Percentiles rank a stretch among this genome's conserved stretches.
Conservation (phyloP, 2,888 invertebrate genomes). For the Melinaea marsaeus region DNA sequence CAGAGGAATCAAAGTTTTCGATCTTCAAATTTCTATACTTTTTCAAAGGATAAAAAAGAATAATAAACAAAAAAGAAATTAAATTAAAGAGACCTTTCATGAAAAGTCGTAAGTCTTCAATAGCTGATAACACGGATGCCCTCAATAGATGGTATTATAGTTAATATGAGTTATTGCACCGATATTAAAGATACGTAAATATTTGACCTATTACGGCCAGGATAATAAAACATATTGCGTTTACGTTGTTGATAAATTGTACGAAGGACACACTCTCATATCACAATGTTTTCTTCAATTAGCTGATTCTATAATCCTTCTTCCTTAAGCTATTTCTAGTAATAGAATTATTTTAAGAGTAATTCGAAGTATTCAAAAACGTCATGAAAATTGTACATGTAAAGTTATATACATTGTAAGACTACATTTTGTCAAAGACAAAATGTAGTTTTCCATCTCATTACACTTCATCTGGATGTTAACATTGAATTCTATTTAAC, state of each 20-base stretch:
- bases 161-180: slow-evolving; percentile 59
- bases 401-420: too few species aligned
- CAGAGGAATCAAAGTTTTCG: too few species aligned
- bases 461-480: too few species aligned
- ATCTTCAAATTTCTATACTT: too few species aligned
- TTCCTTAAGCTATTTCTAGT: too few species aligned
- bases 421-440: too few species aligned
- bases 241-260: slow-evolving; percentile 26
- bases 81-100: slow-evolving; percentile 3
- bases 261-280: slow-evolving; percentile 10
- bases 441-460: too few species aligned
- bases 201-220: slow-evolving; percentile 38
- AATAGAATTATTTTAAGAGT: too few species aligned
- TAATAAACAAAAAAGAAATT: neutral
- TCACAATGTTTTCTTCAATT: neutral
- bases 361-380: too few species aligned
- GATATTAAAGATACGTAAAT: slow-evolving; percentile 48
- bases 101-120: neutral
- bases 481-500: too few species aligned
- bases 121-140: slow-evolving; percentile 27
- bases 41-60: neutral
- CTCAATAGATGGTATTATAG: slow-evolving; percentile 53
- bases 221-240: slow-evolving; percentile 33
- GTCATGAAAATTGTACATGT: too few species aligned
- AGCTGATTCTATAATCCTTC: neutral